Conservation (phyloP, 2,113 vertebrate species). For the Zapus hudsonius region DNA sequence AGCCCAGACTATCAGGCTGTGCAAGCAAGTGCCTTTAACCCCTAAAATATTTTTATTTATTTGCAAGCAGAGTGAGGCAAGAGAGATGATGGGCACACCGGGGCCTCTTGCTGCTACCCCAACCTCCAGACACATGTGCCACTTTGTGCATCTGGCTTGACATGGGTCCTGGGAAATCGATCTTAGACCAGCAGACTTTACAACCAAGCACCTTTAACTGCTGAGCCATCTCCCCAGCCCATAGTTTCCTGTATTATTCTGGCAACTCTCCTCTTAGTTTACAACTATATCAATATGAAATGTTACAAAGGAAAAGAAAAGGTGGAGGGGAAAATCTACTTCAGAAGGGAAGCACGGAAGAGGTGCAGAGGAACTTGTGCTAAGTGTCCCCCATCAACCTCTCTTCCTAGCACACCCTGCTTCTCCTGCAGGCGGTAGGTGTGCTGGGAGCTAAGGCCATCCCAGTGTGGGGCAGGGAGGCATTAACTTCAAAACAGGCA, state of each 20-base stretch:
- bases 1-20: no score
- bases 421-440: not conserved
- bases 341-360: not conserved
- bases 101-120: no score
- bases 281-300: conserved; percentile 23
- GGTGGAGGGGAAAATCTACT: not conserved
- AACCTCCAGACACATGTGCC: no score
- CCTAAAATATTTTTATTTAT: no score
- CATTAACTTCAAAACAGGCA: not conserved
- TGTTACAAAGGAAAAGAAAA: not conserved
- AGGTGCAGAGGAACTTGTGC: not conserved
- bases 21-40: no score
- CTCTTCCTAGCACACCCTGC: not conserved
- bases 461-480: not conserved
- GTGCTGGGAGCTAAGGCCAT: not conserved
- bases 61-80: no score
- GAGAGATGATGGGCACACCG: no score
- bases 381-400: not conserved
- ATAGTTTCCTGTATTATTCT: not conserved
- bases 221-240: no score
- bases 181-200: no score
- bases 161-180: no score
- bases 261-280: not conserved
- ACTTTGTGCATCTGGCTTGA: no score
- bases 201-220: no score